Evolutionary conservation across 2,113 vertebrate genomes (phyloP).

Genomic region (Varanus salvator): DNA sequence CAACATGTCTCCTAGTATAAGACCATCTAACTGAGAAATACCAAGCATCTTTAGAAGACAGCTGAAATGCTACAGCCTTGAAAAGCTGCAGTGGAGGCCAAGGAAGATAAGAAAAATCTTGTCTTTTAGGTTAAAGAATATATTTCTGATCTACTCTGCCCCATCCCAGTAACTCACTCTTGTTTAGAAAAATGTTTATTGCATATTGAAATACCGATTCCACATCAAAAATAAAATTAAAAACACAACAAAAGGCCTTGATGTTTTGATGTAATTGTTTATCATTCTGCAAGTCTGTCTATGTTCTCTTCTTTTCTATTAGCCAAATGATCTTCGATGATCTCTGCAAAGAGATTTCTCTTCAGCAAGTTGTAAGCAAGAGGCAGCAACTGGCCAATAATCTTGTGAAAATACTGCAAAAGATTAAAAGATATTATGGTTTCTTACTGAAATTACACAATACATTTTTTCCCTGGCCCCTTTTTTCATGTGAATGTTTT

Average conservation of each 20-base stretch:
- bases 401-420: constrained; percentile 94
- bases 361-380: constrained; percentile 93
- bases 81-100: neutral
- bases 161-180: neutral
- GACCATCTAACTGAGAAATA: neutral
- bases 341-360: constrained; percentile 89
- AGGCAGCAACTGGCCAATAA: constrained; percentile 90
- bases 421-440: constrained; percentile 17
- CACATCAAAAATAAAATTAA: constrained; percentile 42
- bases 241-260: neutral
- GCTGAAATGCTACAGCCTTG: neutral
- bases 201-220: constrained; percentile 28
- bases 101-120: neutral
- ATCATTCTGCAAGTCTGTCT: constrained; percentile 85
- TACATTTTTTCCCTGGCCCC: neutral
- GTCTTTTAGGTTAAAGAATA: neutral
- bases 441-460: neutral
- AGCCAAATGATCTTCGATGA: constrained; percentile 88
- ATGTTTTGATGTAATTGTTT: neutral
- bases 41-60: neutral
- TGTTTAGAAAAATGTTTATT: neutral
- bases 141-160: neutral
- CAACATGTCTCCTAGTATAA: neutral
- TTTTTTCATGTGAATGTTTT: neutral
- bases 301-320: constrained; percentile 80